Percentiles rank a stretch among this genome's conserved stretches.
phyloP scores from a whole-genome alignment of 2,888 invertebrate genomes.

The Parnassius mnemosyne region DNA sequence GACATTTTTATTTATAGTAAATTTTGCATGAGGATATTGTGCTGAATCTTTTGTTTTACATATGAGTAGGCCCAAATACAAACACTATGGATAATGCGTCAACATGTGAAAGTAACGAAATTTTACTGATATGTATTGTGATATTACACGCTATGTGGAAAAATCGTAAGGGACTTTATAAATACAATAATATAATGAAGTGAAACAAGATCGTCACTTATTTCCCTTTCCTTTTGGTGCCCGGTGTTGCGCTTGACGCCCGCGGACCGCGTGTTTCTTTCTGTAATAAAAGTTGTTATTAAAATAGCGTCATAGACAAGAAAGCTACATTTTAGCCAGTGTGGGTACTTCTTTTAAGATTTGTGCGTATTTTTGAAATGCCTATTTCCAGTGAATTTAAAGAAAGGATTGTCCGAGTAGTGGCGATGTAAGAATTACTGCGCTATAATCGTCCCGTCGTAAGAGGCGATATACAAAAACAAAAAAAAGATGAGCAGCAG shows the following conservation, averaged over 20 bases:
- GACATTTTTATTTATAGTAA: constrained; percentile 1
- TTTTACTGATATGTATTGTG: constrained; percentile 74
- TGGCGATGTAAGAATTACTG: too few species aligned
- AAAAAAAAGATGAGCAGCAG: too few species aligned
- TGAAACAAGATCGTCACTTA: constrained; percentile 46
- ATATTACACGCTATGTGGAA: constrained; percentile 77
- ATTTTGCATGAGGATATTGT: constrained; percentile 3
- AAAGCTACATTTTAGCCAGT: too few species aligned
- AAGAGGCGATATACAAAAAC: too few species aligned
- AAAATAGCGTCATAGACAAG: neutral
- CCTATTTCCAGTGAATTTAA: too few species aligned
- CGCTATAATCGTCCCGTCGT: too few species aligned
- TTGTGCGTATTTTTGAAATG: too few species aligned
- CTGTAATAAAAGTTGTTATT: constrained; percentile 41
- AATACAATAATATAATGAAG: constrained; percentile 63
- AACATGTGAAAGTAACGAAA: constrained; percentile 41
- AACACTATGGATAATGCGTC: constrained; percentile 22
- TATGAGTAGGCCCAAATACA: constrained; percentile 11
- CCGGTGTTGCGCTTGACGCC: constrained; percentile 72
- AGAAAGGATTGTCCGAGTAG: too few species aligned
- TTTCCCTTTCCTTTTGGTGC: constrained; percentile 76
- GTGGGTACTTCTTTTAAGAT: too few species aligned
- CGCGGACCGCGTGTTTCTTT: constrained; percentile 53
- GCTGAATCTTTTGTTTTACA: constrained; percentile 15
- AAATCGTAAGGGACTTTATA: constrained; percentile 68